Conservation (phyloP, 2,113 vertebrate genomes). For the Nycticryphes semicollaris region DNA sequence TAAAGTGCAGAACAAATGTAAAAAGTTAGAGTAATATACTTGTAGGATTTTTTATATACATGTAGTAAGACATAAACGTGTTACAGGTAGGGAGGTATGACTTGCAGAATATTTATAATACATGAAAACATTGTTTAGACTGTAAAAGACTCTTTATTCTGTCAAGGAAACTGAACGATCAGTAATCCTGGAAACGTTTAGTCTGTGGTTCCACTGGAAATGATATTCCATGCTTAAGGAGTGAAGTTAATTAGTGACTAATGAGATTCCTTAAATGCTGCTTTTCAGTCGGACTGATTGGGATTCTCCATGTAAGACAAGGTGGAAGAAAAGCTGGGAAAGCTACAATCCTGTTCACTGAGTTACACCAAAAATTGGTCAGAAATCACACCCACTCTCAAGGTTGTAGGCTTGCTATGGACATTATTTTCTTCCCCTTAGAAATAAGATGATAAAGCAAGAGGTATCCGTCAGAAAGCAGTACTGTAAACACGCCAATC, state of each 20-base stretch:
- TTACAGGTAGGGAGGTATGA: not conserved
- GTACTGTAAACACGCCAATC: constrained; percentile 16
- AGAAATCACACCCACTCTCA: constrained; percentile 40
- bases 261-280: not conserved
- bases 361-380: constrained; percentile 38
- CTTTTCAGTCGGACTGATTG: not conserved
- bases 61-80: not conserved
- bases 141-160: not conserved
- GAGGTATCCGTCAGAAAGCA: constrained; percentile 54
- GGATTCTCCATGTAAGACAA: not conserved
- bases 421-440: constrained; percentile 5
- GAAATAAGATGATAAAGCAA: constrained; percentile 53
- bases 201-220: constrained; percentile 16
- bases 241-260: constrained; percentile 27
- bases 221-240: not conserved
- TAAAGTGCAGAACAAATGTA: not conserved
- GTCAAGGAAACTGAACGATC: not conserved
- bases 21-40: not conserved
- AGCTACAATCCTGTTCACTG: not conserved
- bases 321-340: constrained; percentile 33
- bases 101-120: not conserved
- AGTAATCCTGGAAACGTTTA: not conserved
- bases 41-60: not conserved
- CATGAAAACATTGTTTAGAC: not conserved
- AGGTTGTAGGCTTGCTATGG: constrained; percentile 18